These are phyloP conservation scores for Berghia stephanieae DNA, from an alignment of 1,140 invertebrate genomes.

Conservation along the genomic window DNA sequence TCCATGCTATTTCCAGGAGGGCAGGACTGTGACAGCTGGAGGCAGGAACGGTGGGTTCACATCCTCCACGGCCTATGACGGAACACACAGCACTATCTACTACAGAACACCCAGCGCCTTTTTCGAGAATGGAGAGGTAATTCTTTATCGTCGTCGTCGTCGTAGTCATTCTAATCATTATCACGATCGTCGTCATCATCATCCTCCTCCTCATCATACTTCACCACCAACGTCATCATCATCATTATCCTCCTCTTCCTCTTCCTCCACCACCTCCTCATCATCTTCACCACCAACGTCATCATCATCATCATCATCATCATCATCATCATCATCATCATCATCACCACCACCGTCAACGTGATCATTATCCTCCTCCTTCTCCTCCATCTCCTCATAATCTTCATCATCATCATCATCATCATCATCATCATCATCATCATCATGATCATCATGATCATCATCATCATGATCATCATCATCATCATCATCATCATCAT, in stretches of 20 bases:
- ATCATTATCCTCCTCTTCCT: too few relatives aligned
- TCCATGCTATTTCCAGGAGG: conserved; percentile 13
- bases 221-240: too few relatives aligned
- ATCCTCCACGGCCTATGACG: conserved; percentile 45
- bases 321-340: conserved; percentile 13
- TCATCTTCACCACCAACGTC: neutral
- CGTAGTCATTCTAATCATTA: too few relatives aligned
- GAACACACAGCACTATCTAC: conserved; percentile 41
- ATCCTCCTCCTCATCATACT: too few relatives aligned
- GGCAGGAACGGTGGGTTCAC: conserved; percentile 41
- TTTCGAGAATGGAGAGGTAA: conserved; percentile 38
- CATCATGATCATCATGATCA: neutral
- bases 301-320: neutral
- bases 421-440: neutral
- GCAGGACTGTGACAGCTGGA: neutral
- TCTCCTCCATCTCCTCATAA: too few relatives aligned
- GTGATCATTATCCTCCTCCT: too few relatives aligned
- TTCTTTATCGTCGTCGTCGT: neutral
- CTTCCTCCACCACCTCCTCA: too few relatives aligned
- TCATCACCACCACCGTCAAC: neutral
- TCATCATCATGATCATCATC: neutral
- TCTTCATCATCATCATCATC: too few relatives aligned
- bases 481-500: neutral
- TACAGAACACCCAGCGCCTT: conserved; percentile 53
- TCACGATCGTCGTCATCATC: too few relatives aligned